Evolutionary conservation across 2,797 vertebrate genomes (phyloP).

Genomic region (Knipowitschia caucasica): DNA sequence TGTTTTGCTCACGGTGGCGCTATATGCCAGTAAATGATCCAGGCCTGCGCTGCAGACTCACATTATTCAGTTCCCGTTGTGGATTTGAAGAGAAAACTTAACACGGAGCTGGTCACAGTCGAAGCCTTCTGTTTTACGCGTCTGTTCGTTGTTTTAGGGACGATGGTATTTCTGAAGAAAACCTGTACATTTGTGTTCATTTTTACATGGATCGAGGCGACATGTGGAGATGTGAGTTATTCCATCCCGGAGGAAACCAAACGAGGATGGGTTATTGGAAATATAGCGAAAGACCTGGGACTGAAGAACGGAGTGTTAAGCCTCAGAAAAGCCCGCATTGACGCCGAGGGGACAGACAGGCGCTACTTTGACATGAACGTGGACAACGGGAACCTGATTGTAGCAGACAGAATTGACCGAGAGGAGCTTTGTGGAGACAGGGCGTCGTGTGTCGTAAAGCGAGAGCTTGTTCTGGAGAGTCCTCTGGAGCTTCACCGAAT

Average conservation of each 20-base stretch:
- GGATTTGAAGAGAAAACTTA: neutral
- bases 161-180: neutral
- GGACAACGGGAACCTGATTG: constrained; percentile 51
- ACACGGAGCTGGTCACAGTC: neutral
- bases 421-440: constrained; percentile 62
- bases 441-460: constrained; percentile 59
- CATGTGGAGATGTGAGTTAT: constrained; percentile 35
- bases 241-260: constrained; percentile 42
- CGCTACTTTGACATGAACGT: constrained; percentile 53
- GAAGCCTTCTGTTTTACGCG: neutral
- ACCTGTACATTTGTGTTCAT: constrained; percentile 8
- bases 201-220: neutral
- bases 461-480: constrained; percentile 74
- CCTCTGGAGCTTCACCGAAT: constrained; percentile 64
- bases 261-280: constrained; percentile 41
- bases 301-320: constrained; percentile 25
- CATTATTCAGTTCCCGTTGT: neutral
- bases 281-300: constrained; percentile 60
- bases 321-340: constrained; percentile 47
- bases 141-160: neutral
- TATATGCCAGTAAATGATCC: neutral
- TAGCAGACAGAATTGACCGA: constrained; percentile 63
- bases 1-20: constrained; percentile 3
- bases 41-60: neutral
- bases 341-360: constrained; percentile 29